These are phyloP conservation scores for Geopemphigus sp. DNA, from an alignment of 1,140 invertebrate genomes.

Conservation along the genomic window DNA sequence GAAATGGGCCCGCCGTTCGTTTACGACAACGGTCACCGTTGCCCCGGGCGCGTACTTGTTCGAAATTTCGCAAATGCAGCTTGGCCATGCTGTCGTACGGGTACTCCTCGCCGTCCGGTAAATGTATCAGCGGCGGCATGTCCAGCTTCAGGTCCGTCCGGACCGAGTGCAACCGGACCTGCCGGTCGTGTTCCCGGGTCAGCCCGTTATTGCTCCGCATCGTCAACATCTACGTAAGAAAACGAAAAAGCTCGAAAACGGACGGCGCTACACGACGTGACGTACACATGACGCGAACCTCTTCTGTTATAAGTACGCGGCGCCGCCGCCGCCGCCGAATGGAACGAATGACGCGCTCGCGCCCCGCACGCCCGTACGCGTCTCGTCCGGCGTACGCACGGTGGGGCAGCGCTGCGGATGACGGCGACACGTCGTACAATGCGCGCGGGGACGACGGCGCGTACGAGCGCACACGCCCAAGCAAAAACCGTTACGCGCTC, in stretches of 20 bases:
- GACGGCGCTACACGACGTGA: too few relatives aligned
- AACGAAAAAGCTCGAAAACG: too few relatives aligned
- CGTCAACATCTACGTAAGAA: slow-evolving; percentile 68
- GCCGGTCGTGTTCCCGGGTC: slow-evolving; percentile 58
- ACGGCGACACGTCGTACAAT: background rate
- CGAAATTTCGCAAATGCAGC: slow-evolving; percentile 64
- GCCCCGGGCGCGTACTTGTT: slow-evolving; percentile 59
- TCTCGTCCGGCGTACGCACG: too few relatives aligned
- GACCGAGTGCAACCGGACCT: slow-evolving; percentile 62
- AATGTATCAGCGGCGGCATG: slow-evolving; percentile 65
- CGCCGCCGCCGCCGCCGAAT: too few relatives aligned
- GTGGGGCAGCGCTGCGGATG: background rate
- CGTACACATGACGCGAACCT: background rate
- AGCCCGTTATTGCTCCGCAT: slow-evolving; percentile 60
- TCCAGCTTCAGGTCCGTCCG: slow-evolving; percentile 65
- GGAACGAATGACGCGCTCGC: too few relatives aligned
- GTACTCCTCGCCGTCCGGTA: slow-evolving; percentile 70
- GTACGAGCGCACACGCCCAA: background rate
- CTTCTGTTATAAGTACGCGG: too few relatives aligned
- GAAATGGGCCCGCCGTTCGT: too few relatives aligned
- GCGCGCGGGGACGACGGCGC: too few relatives aligned
- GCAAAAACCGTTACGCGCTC: slow-evolving; percentile 37
- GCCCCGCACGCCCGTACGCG: too few relatives aligned
- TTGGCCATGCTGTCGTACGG: slow-evolving; percentile 63
- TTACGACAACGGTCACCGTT: too few relatives aligned